phyloP scores from a whole-genome alignment of 2,888 invertebrate species.

The Cactoblastis cactorum region DNA sequence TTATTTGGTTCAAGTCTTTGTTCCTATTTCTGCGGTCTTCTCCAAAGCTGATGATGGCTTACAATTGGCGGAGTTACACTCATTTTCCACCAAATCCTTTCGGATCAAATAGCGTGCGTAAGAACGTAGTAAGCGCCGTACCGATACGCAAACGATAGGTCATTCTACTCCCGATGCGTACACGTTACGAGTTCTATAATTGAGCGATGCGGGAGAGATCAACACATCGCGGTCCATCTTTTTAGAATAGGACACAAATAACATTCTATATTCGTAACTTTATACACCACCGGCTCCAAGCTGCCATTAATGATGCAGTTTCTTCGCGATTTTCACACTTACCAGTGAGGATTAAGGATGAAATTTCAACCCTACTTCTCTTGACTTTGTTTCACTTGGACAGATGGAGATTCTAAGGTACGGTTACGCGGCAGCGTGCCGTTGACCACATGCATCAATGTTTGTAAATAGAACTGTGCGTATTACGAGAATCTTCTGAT shows the following conservation, averaged over 20 bases:
- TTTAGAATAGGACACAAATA: conserved; percentile 80
- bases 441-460: conserved; percentile 79
- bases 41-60: conserved; percentile 30
- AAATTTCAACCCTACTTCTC: conserved; percentile 29
- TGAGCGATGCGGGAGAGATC: conserved; percentile 79
- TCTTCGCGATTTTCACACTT: conserved; percentile 41
- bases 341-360: conserved; percentile 32
- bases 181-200: conserved; percentile 74
- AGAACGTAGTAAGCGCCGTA: conserved; percentile 48
- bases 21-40: background rate
- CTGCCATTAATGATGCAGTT: conserved; percentile 41
- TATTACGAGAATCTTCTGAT: conserved; percentile 52
- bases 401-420: conserved; percentile 64
- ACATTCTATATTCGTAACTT: conserved; percentile 78
- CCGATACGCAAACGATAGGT: conserved; percentile 37
- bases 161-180: conserved; percentile 54
- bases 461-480: conserved; percentile 74
- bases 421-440: conserved; percentile 74
- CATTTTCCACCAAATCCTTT: conserved; percentile 41
- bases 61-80: conserved; percentile 55
- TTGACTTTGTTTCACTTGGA: conserved; percentile 54
- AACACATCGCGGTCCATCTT: conserved; percentile 78
- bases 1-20: background rate
- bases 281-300: conserved; percentile 67
- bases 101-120: conserved; percentile 30